These are phyloP conservation scores for Magallana angulata DNA, from an alignment of 1,140 invertebrate species.

Conservation along the genomic window DNA sequence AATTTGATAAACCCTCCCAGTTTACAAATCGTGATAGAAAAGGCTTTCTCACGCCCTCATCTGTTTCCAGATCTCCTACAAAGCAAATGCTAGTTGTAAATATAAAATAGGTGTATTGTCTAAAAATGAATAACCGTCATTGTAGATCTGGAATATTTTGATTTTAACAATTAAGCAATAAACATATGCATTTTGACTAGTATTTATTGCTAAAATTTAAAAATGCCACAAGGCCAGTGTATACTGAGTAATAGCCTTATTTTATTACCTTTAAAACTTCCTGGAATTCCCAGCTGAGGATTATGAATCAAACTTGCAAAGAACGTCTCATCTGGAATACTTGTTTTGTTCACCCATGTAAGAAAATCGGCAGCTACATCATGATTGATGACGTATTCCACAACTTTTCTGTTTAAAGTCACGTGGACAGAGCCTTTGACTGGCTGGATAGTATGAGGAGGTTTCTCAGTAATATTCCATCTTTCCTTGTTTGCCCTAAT, in stretches of 20 bases:
- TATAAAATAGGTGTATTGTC: no score
- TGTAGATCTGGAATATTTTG: no score
- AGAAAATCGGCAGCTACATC: slow-evolving; percentile 62
- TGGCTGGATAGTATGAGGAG: slow-evolving; percentile 57
- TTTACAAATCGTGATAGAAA: neutral
- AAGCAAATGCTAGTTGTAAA: neutral
- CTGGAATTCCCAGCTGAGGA: slow-evolving; percentile 64
- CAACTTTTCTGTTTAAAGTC: slow-evolving; percentile 63
- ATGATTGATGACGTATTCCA: slow-evolving; percentile 66
- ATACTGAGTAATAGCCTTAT: no score
- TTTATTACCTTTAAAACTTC: slow-evolving; percentile 59
- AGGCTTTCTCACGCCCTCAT: neutral
- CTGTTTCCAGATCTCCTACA: neutral
- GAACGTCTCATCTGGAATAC: slow-evolving; percentile 69
- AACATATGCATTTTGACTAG: no score
- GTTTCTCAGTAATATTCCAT: slow-evolving; percentile 16
- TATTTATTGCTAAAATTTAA: no score
- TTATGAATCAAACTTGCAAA: slow-evolving; percentile 68
- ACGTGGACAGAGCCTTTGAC: slow-evolving; percentile 65
- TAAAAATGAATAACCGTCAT: no score
- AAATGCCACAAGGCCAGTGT: no score
- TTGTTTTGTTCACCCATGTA: slow-evolving; percentile 63
- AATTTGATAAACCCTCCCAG: neutral
- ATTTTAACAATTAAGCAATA: no score
- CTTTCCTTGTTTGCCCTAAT: neutral